Evolutionary conservation across 1,140 invertebrate species (phyloP), one percentile per base, ranked within the genome.

Genomic region (Drosophila guanche): DNA sequence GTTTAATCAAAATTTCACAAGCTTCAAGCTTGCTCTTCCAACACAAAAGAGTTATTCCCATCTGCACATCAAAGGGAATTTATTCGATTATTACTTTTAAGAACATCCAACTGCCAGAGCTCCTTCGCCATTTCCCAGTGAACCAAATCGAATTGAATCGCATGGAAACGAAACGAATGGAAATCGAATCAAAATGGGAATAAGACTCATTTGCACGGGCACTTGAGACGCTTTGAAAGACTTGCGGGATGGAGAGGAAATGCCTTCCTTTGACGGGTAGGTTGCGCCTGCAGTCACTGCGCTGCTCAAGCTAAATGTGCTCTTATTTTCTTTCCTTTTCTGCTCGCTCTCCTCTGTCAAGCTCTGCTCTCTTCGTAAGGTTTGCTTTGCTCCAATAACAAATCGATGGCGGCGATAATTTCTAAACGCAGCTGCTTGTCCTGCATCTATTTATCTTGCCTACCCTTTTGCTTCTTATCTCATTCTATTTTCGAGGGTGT

Each of bases 381-480:
- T 54, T 8, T 59, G 45, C 63, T 37, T 51, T 55, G 78, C 65
- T 71, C 61, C 78, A 83, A 83, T 83, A 75, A 78, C 74, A 75
- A 84, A 84, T 84, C 79, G 79, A 84, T 70, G 79, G 63, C 58
- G 56, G 79, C 79, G 79, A 83, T 83, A 83, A 83, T 78, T 83
- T 83, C 62, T 66, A 79, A 59, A 79, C 61, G 67, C 80, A 84
- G 76, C 81, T 86, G 80, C 59, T 72, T 71, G 79, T 81, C 81
- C 81, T 81, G 81, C 83, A 88, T 85, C 73, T 85, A 85, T 86
- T 88, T 85, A 88, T 86, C 76, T 85, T 83, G 60, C 37, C 59
- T 66, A 81, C 69, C 81, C 81, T 62, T 77, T 67, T 41, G 22
- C 37, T 37, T 37, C 33, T 37, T 12, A 37, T 37, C 33, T 37